Conservation (phyloP, 2,797 vertebrate genomes). For the Tiaroga cobitis region DNA sequence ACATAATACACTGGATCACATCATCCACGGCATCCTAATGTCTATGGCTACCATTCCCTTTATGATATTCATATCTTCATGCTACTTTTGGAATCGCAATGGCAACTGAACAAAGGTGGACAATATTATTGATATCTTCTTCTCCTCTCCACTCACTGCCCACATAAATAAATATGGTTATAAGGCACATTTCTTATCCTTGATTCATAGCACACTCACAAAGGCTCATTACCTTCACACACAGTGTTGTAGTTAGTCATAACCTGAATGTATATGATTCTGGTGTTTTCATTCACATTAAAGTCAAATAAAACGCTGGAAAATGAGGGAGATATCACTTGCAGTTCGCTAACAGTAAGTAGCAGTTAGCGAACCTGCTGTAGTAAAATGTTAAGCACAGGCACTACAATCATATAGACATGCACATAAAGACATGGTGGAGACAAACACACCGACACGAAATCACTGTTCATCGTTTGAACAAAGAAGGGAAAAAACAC, state of each 20-base stretch:
- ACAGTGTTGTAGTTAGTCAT: neutral
- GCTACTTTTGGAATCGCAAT: neutral
- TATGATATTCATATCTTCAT: neutral
- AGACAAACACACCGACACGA: slow-evolving; percentile 32
- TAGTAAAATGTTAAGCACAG: slow-evolving; percentile 57
- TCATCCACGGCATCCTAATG: neutral
- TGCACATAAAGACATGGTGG: slow-evolving; percentile 2
- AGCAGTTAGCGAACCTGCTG: neutral
- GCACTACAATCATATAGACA: neutral
- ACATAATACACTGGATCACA: neutral
- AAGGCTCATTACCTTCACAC: neutral
- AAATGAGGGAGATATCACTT: neutral
- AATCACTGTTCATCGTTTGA: slow-evolving; percentile 50
- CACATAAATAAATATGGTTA: neutral
- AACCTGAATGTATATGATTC: slow-evolving; percentile 6
- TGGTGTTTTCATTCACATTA: neutral
- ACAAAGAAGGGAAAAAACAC: slow-evolving; percentile 74
- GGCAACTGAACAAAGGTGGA: neutral
- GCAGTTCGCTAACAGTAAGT: slow-evolving; percentile 51
- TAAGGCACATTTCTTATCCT: neutral
- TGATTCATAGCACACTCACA: neutral
- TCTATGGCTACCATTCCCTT: neutral
- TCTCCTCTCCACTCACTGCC: neutral
- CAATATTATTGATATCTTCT: neutral
- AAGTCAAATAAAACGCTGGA: neutral